Evolutionary conservation across 2,113 vertebrate genomes (phyloP).

Genomic region (Onychorhynchus coronatus): DNA sequence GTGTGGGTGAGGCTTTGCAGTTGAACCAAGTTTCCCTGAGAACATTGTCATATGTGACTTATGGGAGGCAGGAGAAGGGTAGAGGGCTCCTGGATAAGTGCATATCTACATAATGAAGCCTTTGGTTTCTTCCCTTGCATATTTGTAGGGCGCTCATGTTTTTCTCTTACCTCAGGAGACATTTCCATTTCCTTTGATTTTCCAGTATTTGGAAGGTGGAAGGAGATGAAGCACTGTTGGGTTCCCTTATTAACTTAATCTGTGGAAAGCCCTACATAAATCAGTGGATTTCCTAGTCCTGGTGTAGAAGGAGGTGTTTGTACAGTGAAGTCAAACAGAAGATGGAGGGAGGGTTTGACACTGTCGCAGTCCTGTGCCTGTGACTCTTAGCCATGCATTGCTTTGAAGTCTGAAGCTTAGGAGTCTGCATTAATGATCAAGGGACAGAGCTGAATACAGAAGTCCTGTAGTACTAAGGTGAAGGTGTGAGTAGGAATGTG

Average conservation of each 20-base stretch:
- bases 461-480: neutral
- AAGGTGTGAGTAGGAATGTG: conserved; percentile 35
- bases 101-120: neutral
- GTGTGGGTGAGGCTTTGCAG: neutral
- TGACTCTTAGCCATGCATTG: conserved; percentile 9
- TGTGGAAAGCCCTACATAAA: conserved; percentile 11
- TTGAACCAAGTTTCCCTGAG: neutral
- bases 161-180: neutral
- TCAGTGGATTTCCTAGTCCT: neutral
- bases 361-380: conserved; percentile 25
- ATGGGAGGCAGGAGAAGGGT: neutral
- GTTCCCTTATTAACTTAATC: conserved; percentile 16
- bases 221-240: conserved; percentile 18
- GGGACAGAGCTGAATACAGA: neutral
- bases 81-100: neutral
- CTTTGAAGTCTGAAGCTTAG: conserved; percentile 59
- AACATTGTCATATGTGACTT: neutral
- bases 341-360: neutral
- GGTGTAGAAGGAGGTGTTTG: neutral
- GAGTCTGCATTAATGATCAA: conserved; percentile 68
- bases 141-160: neutral
- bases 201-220: neutral
- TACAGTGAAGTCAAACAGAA: neutral
- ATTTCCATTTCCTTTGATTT: conserved; percentile 31
- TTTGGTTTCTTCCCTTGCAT: conserved; percentile 6